Evolutionary conservation across 2,113 vertebrate species (phyloP), one percentile per base, ranked within the genome.

Genomic region (Hippocampus zosterae): DNA sequence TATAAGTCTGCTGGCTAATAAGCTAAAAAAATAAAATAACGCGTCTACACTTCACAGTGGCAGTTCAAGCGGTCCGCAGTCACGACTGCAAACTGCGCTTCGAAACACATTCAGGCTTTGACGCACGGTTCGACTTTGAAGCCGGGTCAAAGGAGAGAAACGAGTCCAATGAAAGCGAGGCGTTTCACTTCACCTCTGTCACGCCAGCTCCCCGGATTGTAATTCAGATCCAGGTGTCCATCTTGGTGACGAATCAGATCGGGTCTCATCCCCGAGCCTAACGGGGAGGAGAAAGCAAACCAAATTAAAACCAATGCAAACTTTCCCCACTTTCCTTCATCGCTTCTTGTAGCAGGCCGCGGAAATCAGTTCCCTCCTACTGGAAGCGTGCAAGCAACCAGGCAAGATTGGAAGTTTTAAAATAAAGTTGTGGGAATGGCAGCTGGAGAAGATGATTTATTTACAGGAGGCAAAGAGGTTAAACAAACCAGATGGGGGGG

Each of bases 141-240:
- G 65, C 72, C 65, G 72, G 56, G 52, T 68, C 67, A 68, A 83
- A 69, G 75, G 48, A 57, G 77, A 79, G 72, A 72, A 74, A 69
- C 81, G 67, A 69, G 70, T 74, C 56, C 69, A 55, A 84, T 85
- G 64, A 89, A 71, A 89, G 77, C 16, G 86, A 91, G 88, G 87
- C 72, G 53, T 85, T 79, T 90, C 87, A 90, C 88, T 79, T 90
- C 87, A 90, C 88, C 90, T 91, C 90, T 89, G 85, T 80, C 84
- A 81, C 83, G 85, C 89, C 88, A 90, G 88, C 76, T 90, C 81
- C 85, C 84, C 83, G 89, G 84, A 89, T 73, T 90, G 87, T 89
- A 91, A 89, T 37, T 84, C 85, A 90, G 88, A 83, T 91, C 88
- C 90, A 90, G 84, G 75, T 83, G 90, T 83, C 83, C 87, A 85